Evolutionary conservation across 1,140 invertebrate species (phyloP).

Genomic region (Eupeodes corollae): DNA sequence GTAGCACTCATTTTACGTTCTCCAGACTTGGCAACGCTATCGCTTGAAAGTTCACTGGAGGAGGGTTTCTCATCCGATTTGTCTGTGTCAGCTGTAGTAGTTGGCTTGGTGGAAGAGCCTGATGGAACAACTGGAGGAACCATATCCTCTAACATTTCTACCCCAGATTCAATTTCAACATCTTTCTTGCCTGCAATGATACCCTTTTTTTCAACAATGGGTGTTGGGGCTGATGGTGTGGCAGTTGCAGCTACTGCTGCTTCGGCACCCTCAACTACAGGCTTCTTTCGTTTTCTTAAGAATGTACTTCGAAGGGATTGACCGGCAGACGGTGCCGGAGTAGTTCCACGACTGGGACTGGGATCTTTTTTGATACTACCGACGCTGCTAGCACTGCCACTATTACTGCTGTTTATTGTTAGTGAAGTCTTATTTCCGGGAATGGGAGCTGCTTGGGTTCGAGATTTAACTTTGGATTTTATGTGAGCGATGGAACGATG

Average conservation of each 20-base stretch:
- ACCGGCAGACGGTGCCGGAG: not conserved
- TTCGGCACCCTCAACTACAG: conserved; percentile 4
- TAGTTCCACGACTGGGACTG: conserved; percentile 2
- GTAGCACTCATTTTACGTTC: not conserved
- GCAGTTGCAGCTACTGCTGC: conserved; percentile 1
- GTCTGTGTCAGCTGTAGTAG: no score
- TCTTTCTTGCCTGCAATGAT: conserved; percentile 27
- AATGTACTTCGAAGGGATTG: conserved; percentile 1
- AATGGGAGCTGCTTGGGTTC: conserved; percentile 15
- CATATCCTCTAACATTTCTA: conserved; percentile 30
- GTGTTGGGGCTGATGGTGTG: not conserved
- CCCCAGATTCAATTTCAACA: conserved; percentile 32
- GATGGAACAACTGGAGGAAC: conserved; percentile 8
- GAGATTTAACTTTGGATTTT: conserved; percentile 27
- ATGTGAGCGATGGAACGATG: conserved; percentile 28
- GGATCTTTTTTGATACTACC: conserved; percentile 2
- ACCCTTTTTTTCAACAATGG: conserved; percentile 12
- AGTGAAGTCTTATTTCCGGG: no score
- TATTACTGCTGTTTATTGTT: not conserved
- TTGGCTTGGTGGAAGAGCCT: not conserved
- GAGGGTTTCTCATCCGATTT: no score
- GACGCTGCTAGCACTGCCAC: not conserved
- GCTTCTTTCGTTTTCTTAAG: conserved; percentile 2
- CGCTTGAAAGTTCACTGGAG: not conserved
- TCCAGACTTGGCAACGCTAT: not conserved